Base-by-base conservation (phyloP, 1,140 invertebrate genomes). In the Aphis gossypii region DNA sequence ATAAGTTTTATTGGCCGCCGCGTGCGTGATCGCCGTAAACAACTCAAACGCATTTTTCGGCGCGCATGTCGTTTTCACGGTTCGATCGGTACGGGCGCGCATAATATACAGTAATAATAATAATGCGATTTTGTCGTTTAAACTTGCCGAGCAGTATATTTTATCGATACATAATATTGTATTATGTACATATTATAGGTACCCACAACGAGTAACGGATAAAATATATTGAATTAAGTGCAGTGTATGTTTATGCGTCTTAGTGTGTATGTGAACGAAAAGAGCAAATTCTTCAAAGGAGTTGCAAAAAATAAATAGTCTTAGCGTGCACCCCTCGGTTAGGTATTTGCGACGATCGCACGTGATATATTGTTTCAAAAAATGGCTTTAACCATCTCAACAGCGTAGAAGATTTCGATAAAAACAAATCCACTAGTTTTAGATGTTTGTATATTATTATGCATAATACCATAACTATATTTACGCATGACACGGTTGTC, bases 21-120 rank as follows among this genome's bases (percentile, higher is more conserved):
- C 44, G 54, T 25, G 48, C 88, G 54, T 83, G 44, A 38, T 51
- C 35, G 82, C 76, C 82, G 92, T 93, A 93, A 93, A 93, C 92
- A 93, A 93, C 92, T 93, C 92, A 93, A 93, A 93, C 1, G 82
- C 92, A 93, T 93, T 83, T 92, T 86, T 21, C 82, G 60, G 30
- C 92, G 7, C 35, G 35, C 46, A 41, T 44, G 82, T 21, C 76
- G 82, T 93, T 84, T 93, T 48, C 48, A 84, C 35, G 92, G 82
- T 84, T 83, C 25, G 48, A n/a, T 93, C 84, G 82, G 25, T 18
- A 9, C 44, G 8, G 25, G 14, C 90, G 8, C 41, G 41, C 44
- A 44, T 46, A n/a, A 30, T 87, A 46, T 4, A 84, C 7, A 35
- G 20, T 38, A 84, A 44, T 44, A 44, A 44, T 18, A 30, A 46